Conservation (phyloP, 2,797 vertebrate genomes). For the Enteromius viviparus region DNA sequence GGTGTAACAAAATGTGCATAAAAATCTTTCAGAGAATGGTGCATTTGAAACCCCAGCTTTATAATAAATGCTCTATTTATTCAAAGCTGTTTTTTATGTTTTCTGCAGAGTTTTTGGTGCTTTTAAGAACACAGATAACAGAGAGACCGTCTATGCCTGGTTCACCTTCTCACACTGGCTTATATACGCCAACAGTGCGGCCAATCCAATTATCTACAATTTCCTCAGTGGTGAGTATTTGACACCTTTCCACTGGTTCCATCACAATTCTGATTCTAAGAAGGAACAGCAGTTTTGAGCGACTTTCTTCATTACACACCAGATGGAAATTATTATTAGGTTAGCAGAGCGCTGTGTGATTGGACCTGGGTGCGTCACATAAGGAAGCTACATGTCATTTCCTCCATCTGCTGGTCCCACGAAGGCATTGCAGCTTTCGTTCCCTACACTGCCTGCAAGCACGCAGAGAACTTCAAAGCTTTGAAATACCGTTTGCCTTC, state of each 20-base stretch:
- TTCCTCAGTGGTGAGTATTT: slow-evolving; percentile 93
- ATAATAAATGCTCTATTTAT: background rate
- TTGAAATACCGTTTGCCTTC: slow-evolving; percentile 1
- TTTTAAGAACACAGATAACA: slow-evolving; percentile 88
- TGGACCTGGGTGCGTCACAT: background rate
- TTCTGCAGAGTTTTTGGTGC: slow-evolving; percentile 89
- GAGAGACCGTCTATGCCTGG: slow-evolving; percentile 95
- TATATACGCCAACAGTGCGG: slow-evolving; percentile 96
- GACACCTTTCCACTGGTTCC: background rate
- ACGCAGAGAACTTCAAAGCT: slow-evolving; percentile 20
- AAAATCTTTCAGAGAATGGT: background rate
- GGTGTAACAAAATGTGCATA: background rate
- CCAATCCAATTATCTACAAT: slow-evolving; percentile 98
- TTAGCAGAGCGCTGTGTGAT: background rate
- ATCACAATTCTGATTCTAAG: background rate
- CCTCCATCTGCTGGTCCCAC: slow-evolving; percentile 68
- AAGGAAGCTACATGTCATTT: slow-evolving; percentile 17
- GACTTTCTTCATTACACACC: background rate
- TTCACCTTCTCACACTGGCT: slow-evolving; percentile 98
- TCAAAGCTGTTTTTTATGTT: slow-evolving; percentile 6
- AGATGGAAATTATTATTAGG: background rate
- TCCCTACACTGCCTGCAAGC: background rate
- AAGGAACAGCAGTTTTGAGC: background rate
- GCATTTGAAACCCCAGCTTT: background rate
- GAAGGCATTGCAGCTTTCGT: background rate